Conservation (phyloP, 2,888 invertebrate genomes). For the Lepidochitona cinerea region DNA sequence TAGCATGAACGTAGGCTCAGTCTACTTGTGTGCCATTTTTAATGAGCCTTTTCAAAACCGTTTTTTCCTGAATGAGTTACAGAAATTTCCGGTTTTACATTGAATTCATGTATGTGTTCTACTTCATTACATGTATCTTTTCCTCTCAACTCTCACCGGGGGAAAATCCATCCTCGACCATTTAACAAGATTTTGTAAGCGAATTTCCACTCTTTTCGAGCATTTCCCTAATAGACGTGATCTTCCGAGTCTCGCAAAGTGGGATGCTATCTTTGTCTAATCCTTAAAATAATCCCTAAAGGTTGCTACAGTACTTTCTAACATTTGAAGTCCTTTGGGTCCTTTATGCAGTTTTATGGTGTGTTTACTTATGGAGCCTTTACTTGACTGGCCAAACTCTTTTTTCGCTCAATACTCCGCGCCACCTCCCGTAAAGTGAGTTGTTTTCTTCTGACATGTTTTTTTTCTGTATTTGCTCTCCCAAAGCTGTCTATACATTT, state of each 20-base stretch:
- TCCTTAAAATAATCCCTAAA: too few relatives aligned
- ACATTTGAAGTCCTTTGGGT: too few relatives aligned
- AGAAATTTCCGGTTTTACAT: neutral
- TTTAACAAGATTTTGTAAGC: neutral
- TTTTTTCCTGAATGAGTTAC: neutral
- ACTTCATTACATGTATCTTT: neutral
- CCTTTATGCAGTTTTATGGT: too few relatives aligned
- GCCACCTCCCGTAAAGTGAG: too few relatives aligned
- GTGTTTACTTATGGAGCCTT: too few relatives aligned
- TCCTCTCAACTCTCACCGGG: neutral
- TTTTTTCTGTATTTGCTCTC: too few relatives aligned
- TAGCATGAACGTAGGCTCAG: neutral
- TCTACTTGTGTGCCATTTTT: neutral
- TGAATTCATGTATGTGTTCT: neutral
- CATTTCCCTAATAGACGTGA: neutral
- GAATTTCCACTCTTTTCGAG: neutral
- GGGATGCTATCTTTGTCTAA: neutral
- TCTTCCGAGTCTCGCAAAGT: neutral
- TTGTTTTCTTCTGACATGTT: too few relatives aligned
- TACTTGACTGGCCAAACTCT: too few relatives aligned
- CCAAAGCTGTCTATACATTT: too few relatives aligned
- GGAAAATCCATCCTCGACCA: neutral
- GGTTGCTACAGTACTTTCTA: too few relatives aligned
- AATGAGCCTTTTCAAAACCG: neutral
- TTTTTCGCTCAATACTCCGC: too few relatives aligned